Base-by-base conservation (phyloP, 2,888 invertebrate genomes). In the Meganola albula region DNA sequence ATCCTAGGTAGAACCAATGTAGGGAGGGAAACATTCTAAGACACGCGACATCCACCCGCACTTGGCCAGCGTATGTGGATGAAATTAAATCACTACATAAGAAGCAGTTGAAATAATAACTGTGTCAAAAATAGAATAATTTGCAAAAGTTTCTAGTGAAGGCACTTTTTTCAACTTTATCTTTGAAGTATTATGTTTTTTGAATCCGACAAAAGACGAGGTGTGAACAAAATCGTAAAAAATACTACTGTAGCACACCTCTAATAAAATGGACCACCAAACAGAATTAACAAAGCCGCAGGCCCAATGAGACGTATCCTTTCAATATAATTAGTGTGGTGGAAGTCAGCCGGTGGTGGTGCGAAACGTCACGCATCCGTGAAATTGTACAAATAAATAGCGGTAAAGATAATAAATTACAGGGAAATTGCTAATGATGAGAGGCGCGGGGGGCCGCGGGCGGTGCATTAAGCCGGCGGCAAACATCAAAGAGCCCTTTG, bases 391-490 rank as follows among this genome's bases (percentile, higher is more conserved):
- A 82, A 84, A 84, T 83, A 82, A 82, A 82, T 80, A 80, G 75
- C 79, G 74, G 75, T 77, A 82, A 82, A 83, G 79, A 82, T 83
- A 84, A 84, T 83, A 83, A 84, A 84, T 84, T 82, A 84, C 76
- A 70, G 79, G 83, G 82, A 85, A 85, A 85, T 85, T 83, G 83
- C 79, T 84, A 85, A 85, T 85, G 84, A 84, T 82, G 83, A 82
- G 75, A 66, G 77, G 72, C 58, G 73, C 72, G n/a, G 76, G 75
- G 80, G 63, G 49, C 71, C 74, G 79, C 78, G 80, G 82, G 83
- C 79, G 84, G 79, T 84, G 84, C 83, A 83, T 84, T 84, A 84
- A 83, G 83, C 82, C 83, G 78, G 74, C 85, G 84, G 85, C 84
- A 84, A 82, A 85, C 84, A 84, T 84, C 83, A 83, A 84, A 84